Percentiles rank a stretch among this genome's conserved stretches.
Conservation (phyloP, 2,797 vertebrate genomes). For the Selene dorsalis region DNA sequence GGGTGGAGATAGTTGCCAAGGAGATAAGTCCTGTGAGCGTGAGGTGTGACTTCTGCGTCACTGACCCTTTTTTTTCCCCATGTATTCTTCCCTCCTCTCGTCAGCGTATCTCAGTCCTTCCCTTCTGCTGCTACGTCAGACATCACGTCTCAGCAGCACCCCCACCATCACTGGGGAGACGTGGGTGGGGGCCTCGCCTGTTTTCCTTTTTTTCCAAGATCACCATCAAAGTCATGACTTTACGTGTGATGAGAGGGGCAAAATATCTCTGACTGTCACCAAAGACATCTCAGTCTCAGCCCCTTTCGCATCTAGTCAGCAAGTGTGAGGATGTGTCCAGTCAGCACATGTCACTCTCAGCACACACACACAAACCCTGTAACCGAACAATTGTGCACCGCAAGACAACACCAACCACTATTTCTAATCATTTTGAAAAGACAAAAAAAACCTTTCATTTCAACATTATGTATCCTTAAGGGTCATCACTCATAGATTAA, state of each 20-base stretch:
- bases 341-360: slow-evolving; percentile 63
- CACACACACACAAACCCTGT: not conserved
- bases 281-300: slow-evolving; percentile 46
- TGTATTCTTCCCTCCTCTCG: slow-evolving; percentile 54
- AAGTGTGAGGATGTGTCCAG: slow-evolving; percentile 71
- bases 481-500: no score
- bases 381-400: not conserved
- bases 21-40: slow-evolving; percentile 73
- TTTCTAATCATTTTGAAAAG: not conserved
- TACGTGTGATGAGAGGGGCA: slow-evolving; percentile 50
- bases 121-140: slow-evolving; percentile 51
- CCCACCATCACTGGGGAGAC: slow-evolving; percentile 36
- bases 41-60: slow-evolving; percentile 76
- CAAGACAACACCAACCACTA: not conserved
- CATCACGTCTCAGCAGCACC: slow-evolving; percentile 23
- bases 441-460: not conserved
- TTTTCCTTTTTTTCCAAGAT: slow-evolving; percentile 58
- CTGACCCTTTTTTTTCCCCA: slow-evolving; percentile 35
- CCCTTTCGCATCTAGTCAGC: slow-evolving; percentile 69
- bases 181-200: slow-evolving; percentile 26
- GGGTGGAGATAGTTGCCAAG: slow-evolving; percentile 75
- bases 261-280: slow-evolving; percentile 58
- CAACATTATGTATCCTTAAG: not conserved
- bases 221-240: slow-evolving; percentile 67
- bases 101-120: slow-evolving; percentile 10